Percentiles rank a stretch among this genome's conserved stretches.
Evolutionary conservation across 1,140 invertebrate species (phyloP).

Genomic region (Drosophila jambulina): DNA sequence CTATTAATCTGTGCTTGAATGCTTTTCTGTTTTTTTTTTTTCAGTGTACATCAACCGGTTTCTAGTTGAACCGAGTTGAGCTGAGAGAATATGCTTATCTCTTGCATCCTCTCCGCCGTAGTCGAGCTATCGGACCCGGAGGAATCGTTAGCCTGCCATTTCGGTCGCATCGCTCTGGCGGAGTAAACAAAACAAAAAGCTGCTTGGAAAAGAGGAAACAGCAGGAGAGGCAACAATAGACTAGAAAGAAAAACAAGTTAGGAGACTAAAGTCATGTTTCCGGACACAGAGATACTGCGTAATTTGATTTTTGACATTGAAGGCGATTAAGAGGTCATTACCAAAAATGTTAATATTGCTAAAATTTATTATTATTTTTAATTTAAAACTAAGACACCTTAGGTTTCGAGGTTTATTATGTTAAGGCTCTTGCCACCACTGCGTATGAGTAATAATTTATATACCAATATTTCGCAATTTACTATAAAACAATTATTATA

Average conservation of each 20-base stretch:
- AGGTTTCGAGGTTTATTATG: background rate
- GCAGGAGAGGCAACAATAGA: conserved; percentile 66
- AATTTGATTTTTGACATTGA: background rate
- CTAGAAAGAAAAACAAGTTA: conserved; percentile 33
- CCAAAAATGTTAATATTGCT: no score
- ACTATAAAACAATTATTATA: no score
- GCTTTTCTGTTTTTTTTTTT: background rate
- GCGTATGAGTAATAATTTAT: no score
- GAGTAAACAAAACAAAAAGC: conserved; percentile 67
- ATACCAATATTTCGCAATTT: no score
- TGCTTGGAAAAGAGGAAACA: conserved; percentile 27
- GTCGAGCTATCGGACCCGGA: conserved; percentile 65
- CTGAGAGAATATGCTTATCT: conserved; percentile 59
- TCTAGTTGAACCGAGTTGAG: conserved; percentile 14
- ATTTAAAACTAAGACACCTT: background rate
- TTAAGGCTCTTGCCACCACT: no score
- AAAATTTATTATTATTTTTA: no score
- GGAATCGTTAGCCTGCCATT: conserved; percentile 80
- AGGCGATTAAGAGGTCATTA: no score
- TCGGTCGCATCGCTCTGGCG: conserved; percentile 65
- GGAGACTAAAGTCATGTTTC: background rate
- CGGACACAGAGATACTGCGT: background rate
- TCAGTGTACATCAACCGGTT: conserved; percentile 9
- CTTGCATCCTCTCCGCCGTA: conserved; percentile 22
- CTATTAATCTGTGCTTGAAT: background rate